phyloP scores from a whole-genome alignment of 2,888 invertebrate species.

The Apeira syringaria region DNA sequence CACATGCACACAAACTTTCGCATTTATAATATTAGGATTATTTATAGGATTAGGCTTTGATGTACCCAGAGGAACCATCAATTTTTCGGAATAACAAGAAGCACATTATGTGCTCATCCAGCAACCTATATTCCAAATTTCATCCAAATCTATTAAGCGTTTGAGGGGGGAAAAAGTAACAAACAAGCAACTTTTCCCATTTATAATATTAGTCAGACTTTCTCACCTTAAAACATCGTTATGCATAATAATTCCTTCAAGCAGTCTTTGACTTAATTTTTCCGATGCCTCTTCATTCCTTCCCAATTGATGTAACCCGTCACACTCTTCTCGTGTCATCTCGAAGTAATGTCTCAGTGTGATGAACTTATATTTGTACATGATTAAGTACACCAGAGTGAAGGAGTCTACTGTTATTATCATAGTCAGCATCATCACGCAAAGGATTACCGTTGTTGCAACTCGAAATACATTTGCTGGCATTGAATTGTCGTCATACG shows the following conservation, averaged over 20 bases:
- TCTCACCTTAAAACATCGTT: conserved; percentile 59
- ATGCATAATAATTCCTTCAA: conserved; percentile 70
- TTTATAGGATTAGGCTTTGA: too few relatives aligned
- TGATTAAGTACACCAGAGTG: conserved; percentile 60
- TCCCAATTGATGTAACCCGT: conserved; percentile 38
- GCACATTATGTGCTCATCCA: too few relatives aligned
- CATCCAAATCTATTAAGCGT: too few relatives aligned
- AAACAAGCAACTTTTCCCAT: too few relatives aligned
- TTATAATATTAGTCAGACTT: too few relatives aligned
- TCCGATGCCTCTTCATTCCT: conserved; percentile 44
- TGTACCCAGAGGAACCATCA: too few relatives aligned
- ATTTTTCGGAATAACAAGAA: too few relatives aligned
- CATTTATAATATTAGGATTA: too few relatives aligned
- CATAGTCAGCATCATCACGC: conserved; percentile 60
- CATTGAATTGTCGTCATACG: conserved; percentile 51
- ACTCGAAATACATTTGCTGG: conserved; percentile 48
- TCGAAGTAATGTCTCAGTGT: conserved; percentile 64
- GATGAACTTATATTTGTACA: conserved; percentile 72
- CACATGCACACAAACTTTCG: too few relatives aligned
- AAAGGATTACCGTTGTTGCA: conserved; percentile 49
- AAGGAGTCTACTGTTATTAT: conserved; percentile 60
- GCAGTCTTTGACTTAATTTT: conserved; percentile 49
- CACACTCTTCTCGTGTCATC: conserved; percentile 48
- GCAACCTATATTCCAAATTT: too few relatives aligned
- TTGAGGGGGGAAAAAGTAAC: too few relatives aligned